phyloP scores from a whole-genome alignment of 2,888 invertebrate genomes.

The Lasius fuliginosus region DNA sequence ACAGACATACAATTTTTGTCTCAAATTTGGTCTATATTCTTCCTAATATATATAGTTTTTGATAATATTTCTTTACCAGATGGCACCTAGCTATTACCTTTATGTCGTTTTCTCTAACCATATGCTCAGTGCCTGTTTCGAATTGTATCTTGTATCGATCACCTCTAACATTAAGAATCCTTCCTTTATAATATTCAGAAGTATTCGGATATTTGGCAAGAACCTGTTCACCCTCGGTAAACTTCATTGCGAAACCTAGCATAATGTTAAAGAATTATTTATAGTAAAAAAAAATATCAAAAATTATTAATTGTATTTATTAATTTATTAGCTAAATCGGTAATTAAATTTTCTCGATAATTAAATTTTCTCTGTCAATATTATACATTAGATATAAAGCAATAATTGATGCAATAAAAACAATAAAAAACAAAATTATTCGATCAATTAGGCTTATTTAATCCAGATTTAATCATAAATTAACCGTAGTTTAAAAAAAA shows the following conservation, averaged over 20 bases:
- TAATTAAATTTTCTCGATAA: neutral
- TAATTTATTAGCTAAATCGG: slow-evolving; percentile 15
- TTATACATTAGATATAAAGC: neutral
- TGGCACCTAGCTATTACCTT: slow-evolving; percentile 74
- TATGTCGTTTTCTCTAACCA: slow-evolving; percentile 75
- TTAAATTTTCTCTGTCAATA: neutral
- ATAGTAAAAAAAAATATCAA: neutral
- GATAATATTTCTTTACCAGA: neutral
- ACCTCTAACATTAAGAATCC: slow-evolving; percentile 75
- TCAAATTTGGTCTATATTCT: neutral
- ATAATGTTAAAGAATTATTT: neutral
- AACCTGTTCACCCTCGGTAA: slow-evolving; percentile 81
- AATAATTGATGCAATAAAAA: neutral
- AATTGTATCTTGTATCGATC: slow-evolving; percentile 80
- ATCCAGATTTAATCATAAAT: slow-evolving; percentile 10
- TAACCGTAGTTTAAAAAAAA: neutral
- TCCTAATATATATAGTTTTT: neutral
- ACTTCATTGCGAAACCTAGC: slow-evolving; percentile 74
- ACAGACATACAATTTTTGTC: neutral
- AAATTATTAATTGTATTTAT: neutral
- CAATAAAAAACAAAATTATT: neutral
- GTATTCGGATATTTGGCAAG: slow-evolving; percentile 79
- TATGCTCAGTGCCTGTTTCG: slow-evolving; percentile 78
- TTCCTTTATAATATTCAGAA: slow-evolving; percentile 77
- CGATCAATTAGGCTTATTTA: neutral